A percentile compares a stretch with the other conserved stretches of the same genome.
These are phyloP conservation scores for Cantharis nigra DNA, from an alignment of 2,888 invertebrate genomes.

Conservation along the genomic window DNA sequence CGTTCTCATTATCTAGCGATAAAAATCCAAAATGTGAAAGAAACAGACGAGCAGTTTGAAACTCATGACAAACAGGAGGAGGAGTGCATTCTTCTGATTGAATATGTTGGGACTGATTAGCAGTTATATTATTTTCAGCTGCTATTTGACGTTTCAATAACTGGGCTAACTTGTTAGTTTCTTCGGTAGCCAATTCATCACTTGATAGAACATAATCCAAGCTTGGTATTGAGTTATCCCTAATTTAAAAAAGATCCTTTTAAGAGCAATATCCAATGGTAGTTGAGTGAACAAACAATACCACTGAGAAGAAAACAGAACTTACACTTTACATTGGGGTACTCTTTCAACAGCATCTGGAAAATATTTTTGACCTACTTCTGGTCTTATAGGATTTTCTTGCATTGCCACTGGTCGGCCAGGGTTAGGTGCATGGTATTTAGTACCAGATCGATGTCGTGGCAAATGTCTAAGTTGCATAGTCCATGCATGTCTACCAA, in stretches of 20 bases:
- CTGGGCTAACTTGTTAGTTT: conserved; percentile 70
- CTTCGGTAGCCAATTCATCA: conserved; percentile 55
- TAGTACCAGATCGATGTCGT: conserved; percentile 75
- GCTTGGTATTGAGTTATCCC: conserved; percentile 88
- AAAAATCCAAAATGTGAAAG: conserved; percentile 95
- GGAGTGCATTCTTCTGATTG: conserved; percentile 77
- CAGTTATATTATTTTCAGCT: conserved; percentile 46
- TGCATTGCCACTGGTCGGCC: conserved; percentile 79
- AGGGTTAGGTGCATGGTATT: conserved; percentile 65
- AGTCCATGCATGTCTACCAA: conserved; percentile 95
- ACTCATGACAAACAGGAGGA: conserved; percentile 85
- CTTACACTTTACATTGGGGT: conserved; percentile 80
- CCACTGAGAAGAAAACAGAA: conserved; percentile 31
- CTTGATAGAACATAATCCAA: conserved; percentile 76
- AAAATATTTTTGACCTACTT: conserved; percentile 74
- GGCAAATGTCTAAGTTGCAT: conserved; percentile 87
- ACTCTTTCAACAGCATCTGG: conserved; percentile 81
- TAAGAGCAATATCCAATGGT: too few species aligned
- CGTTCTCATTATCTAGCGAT: conserved; percentile 60
- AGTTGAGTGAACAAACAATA: too few species aligned
- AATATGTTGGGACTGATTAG: conserved; percentile 41
- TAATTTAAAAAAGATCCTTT: conserved; percentile 47
- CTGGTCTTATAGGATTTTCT: conserved; percentile 69
- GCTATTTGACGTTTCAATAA: conserved; percentile 73
- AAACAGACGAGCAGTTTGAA: conserved; percentile 93